Evolutionary conservation across 2,113 vertebrate species (phyloP).

Genomic region (Halcyon malimbica): DNA sequence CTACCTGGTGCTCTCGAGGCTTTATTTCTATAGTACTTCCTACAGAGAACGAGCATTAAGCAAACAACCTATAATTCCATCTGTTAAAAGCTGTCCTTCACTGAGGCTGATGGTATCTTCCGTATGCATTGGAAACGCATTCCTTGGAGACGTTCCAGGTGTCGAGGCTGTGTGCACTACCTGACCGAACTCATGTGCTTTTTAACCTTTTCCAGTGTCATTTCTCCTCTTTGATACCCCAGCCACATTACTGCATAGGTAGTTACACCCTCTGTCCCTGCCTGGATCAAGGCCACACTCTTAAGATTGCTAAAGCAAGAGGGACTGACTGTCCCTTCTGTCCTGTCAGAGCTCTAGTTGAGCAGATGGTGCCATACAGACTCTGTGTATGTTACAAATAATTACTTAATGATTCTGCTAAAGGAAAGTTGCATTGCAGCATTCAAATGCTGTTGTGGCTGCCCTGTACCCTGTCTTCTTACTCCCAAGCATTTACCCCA

Average conservation of each 20-base stretch:
- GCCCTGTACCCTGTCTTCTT: not conserved
- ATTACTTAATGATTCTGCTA: not conserved
- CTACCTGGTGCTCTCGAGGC: not conserved
- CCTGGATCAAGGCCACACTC: not conserved
- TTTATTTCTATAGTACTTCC: not conserved
- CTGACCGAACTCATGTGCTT: not conserved
- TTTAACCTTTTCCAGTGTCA: not conserved
- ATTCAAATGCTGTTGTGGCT: not conserved
- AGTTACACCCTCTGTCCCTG: not conserved
- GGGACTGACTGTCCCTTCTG: not conserved
- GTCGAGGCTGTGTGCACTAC: not conserved
- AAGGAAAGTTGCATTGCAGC: not conserved
- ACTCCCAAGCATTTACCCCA: not conserved
- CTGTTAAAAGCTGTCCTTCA: not conserved
- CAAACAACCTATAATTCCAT: not conserved
- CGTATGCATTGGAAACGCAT: not conserved
- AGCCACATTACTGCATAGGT: not conserved
- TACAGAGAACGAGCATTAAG: not conserved
- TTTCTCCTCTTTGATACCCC: not conserved
- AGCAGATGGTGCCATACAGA: not conserved
- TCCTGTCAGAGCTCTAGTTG: not conserved
- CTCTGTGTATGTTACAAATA: not conserved
- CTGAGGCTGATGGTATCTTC: not conserved
- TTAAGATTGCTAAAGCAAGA: not conserved
- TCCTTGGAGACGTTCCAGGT: not conserved